phyloP scores from a whole-genome alignment of 37 sponge, comb jelly and placozoan species.

The Chondrosia reniformis region DNA sequence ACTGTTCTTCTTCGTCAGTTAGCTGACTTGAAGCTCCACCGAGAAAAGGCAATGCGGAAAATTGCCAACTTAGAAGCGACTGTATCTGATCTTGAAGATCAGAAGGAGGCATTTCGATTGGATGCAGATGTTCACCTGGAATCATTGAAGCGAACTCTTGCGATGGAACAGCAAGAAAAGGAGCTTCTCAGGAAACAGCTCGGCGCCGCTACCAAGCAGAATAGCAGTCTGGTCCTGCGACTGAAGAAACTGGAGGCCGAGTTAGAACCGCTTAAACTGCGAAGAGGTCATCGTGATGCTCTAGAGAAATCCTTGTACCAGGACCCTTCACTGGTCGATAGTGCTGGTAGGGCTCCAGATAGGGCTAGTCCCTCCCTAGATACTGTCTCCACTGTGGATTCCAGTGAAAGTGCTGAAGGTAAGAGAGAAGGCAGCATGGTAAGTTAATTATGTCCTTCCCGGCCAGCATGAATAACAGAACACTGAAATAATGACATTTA shows the following conservation, averaged over 20 bases:
- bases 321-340: neutral
- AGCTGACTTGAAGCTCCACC: conserved; percentile 51
- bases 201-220: conserved; percentile 25
- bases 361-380: no score
- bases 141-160: conserved; percentile 11
- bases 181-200: conserved; percentile 46
- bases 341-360: neutral
- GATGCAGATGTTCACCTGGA: neutral
- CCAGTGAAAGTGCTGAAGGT: no score
- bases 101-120: conserved; percentile 20
- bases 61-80: conserved; percentile 26
- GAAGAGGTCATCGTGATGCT: neutral
- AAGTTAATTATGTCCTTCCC: no score
- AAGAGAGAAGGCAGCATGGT: no score
- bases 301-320: no score
- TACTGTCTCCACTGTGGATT: no score
- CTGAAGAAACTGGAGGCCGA: neutral
- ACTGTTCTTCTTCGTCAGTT: conserved; percentile 58
- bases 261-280: neutral
- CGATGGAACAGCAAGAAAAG: conserved; percentile 17
- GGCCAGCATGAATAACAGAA: no score
- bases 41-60: conserved; percentile 37
- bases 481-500: no score
- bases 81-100: conserved; percentile 30
- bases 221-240: neutral